These are phyloP conservation scores for Calliphora vomitoria DNA, from an alignment of 2,888 invertebrate genomes.

Conservation along the genomic window DNA sequence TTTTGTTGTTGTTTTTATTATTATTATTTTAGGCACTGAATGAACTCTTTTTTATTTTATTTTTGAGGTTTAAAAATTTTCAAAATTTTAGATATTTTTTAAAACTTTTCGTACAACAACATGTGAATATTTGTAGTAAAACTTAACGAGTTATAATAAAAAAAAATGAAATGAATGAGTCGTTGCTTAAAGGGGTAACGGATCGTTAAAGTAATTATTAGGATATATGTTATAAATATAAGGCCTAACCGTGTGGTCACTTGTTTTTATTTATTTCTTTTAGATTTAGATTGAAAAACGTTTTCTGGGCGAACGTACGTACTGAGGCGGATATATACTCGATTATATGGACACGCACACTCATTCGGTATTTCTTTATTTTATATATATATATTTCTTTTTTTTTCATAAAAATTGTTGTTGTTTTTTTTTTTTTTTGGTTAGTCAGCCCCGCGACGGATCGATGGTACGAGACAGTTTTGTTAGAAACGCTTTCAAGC, in stretches of 20 bases:
- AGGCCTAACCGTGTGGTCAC: slow-evolving; percentile 16
- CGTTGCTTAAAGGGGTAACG: slow-evolving; percentile 11
- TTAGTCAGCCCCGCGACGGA: slow-evolving; percentile 57
- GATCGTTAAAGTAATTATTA: slow-evolving; percentile 31
- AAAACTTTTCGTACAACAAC: slow-evolving; percentile 24
- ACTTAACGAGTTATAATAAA: neutral
- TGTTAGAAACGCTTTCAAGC: slow-evolving; percentile 63
- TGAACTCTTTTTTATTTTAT: slow-evolving; percentile 69
- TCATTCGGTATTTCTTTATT: slow-evolving; percentile 26
- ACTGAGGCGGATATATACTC: slow-evolving; percentile 39
- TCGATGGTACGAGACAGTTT: slow-evolving; percentile 58
- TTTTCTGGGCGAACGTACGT: slow-evolving; percentile 31
- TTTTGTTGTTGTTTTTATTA: slow-evolving; percentile 29
- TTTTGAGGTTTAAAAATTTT: no score
- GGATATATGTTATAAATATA: slow-evolving; percentile 6
- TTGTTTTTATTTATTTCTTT: neutral
- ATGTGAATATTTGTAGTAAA: neutral
- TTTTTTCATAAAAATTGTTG: neutral
- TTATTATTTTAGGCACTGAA: slow-evolving; percentile 65
- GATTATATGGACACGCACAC: slow-evolving; percentile 37
- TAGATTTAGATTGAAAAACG: neutral
- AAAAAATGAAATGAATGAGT: slow-evolving; percentile 20
- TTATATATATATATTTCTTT: no score
- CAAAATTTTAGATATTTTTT: neutral
- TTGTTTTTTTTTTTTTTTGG: slow-evolving; percentile 15